Evolutionary conservation across 2,797 vertebrate species (phyloP).

Genomic region (Harpagifer antarcticus): DNA sequence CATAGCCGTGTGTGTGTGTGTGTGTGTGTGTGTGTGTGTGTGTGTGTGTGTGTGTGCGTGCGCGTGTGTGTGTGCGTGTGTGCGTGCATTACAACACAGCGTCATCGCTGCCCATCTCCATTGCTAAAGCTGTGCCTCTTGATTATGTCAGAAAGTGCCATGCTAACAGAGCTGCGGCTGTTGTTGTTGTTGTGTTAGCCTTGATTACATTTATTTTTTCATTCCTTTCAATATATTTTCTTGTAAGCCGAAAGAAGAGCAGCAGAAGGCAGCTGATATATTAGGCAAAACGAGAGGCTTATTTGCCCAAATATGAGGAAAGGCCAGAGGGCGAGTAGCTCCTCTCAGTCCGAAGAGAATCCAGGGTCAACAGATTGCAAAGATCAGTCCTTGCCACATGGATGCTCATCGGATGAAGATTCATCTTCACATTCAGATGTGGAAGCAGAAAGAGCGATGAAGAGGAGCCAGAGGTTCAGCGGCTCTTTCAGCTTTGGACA

Average conservation of each 20-base stretch:
- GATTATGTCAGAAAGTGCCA: slow-evolving; percentile 75
- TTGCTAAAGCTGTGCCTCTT: slow-evolving; percentile 68
- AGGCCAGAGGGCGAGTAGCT: slow-evolving; percentile 64
- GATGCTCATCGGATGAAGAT: slow-evolving; percentile 47
- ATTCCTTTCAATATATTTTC: slow-evolving; percentile 16
- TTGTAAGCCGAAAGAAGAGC: slow-evolving; percentile 22
- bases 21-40: slow-evolving; percentile 26
- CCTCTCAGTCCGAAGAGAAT: slow-evolving; percentile 60
- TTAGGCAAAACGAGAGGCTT: slow-evolving; percentile 19
- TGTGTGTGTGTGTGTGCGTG: slow-evolving; percentile 33
- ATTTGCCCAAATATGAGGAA: slow-evolving; percentile 54
- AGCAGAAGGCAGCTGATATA: slow-evolving; percentile 20
- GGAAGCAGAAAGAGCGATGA: slow-evolving; percentile 63
- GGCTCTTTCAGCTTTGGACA: slow-evolving; percentile 71
- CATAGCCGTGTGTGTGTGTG: slow-evolving; percentile 56
- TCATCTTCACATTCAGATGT: slow-evolving; percentile 27
- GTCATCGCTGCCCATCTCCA: slow-evolving; percentile 75
- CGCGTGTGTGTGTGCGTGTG: slow-evolving; percentile 19
- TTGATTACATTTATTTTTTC: slow-evolving; percentile 17
- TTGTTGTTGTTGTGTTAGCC: slow-evolving; percentile 21
- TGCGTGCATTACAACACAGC: slow-evolving; percentile 65
- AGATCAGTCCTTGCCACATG: slow-evolving; percentile 20
- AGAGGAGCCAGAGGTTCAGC: slow-evolving; percentile 75
- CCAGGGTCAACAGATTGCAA: slow-evolving; percentile 43
- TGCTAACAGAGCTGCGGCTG: slow-evolving; percentile 59